Base-by-base conservation (phyloP, 2,888 invertebrate genomes). In the Laspeyria flexula region DNA sequence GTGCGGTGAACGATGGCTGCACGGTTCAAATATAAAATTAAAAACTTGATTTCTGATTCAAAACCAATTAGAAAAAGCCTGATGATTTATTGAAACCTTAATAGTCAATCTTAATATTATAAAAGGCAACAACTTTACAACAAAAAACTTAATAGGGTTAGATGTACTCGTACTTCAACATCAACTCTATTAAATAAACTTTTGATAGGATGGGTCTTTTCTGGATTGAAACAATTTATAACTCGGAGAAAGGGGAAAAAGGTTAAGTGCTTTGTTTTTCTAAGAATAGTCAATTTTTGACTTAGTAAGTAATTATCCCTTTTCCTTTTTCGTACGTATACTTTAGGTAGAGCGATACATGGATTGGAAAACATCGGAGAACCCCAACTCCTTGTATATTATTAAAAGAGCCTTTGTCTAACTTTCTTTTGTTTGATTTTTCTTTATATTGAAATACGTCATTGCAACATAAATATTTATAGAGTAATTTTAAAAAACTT, bases 31-130 rank as follows among this genome's bases (percentile, higher is more conserved):
- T 68, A 69, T 69, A 66, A 74, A 73, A 74, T 73, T 73, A 63
- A 66, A 76, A 73, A 70, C 65, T 57, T 57, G 68, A 74, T 81
- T 71, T 75, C 65, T 62, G 57, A 76, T 76, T 72, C 70, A 70
- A 72, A 79, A 56, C 65, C 75, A 78, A 79, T 79, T 78, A 79
- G 49, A 51, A 51, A 21, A 38, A 43, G 41, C 23, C 43, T 65
- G 47, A 55, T 64, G 56, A 73, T 71, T 73, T 62, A 71, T 71
- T 55, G 64, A 66, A 67, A 65, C 44, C 59, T 66, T 70, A 68
- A 72, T 67, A 62, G 68, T 55, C 73, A 71, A 71, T 76, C 61
- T 77, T 71, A 75, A 75, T 76, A 70, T 64, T 76, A 71, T 63
- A 72, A 65, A 60, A 66, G 70, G 62, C 58, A 60, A 72, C 63